phyloP scores from a whole-genome alignment of 2,113 vertebrate genomes.

The Solenodon paradoxus region DNA sequence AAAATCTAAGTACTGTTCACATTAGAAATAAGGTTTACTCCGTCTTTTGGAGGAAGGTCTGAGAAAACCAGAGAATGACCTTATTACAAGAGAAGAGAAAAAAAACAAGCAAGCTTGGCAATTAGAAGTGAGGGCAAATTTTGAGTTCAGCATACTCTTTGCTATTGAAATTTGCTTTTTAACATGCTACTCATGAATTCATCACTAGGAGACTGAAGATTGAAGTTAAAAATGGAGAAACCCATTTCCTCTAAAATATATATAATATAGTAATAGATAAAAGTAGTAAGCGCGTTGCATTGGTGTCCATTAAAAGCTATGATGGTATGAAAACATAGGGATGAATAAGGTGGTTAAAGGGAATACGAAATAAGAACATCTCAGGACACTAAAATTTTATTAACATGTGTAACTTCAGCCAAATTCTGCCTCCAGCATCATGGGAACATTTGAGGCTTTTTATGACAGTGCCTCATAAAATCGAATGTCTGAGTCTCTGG shows the following conservation, averaged over 20 bases:
- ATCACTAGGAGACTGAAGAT: neutral
- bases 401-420: neutral
- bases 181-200: neutral
- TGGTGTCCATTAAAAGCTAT: neutral
- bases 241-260: neutral
- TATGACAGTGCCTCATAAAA: neutral
- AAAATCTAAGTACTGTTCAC: neutral
- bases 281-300: neutral
- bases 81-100: neutral
- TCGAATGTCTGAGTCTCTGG: neutral
- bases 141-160: neutral
- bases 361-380: neutral
- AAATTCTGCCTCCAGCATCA: neutral
- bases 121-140: conserved; percentile 1
- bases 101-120: neutral
- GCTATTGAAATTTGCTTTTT: conserved; percentile 14
- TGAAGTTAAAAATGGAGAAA: conserved; percentile 37
- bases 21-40: neutral
- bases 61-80: neutral
- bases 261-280: neutral
- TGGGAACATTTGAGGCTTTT: neutral
- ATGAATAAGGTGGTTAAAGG: neutral
- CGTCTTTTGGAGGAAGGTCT: neutral
- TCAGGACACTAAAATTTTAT: neutral
- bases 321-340: neutral